phyloP scores from a whole-genome alignment of 2,113 vertebrate species.

The Chaetops frenatus region DNA sequence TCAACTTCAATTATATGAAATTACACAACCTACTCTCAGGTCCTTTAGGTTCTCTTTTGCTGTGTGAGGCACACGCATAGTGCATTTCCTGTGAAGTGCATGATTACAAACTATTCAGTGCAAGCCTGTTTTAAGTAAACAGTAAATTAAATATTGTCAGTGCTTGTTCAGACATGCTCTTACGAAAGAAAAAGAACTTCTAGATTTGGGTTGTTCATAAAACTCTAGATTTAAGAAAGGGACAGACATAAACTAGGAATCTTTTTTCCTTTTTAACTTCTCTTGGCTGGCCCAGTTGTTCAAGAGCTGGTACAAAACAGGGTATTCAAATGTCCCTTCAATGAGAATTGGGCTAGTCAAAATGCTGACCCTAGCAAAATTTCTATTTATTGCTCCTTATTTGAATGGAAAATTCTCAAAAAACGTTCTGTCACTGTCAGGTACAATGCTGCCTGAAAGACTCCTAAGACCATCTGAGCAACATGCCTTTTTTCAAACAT shows the following conservation, averaged over 20 bases:
- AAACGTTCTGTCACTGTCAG: background rate
- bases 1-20: constrained; percentile 65
- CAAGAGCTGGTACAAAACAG: background rate
- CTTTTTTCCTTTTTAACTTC: background rate
- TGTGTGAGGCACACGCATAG: constrained; percentile 33
- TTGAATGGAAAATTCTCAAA: background rate
- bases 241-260: background rate
- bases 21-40: constrained; percentile 65
- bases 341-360: background rate
- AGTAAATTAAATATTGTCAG: constrained; percentile 68
- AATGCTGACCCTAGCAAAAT: constrained; percentile 6
- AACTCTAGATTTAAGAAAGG: constrained; percentile 25
- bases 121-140: constrained; percentile 70
- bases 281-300: background rate
- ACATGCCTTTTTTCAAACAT: background rate
- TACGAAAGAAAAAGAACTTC: constrained; percentile 15
- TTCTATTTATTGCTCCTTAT: background rate
- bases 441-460: background rate
- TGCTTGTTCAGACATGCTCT: constrained; percentile 26
- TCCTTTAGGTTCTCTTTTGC: constrained; percentile 64
- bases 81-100: constrained; percentile 55
- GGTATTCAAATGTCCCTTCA: background rate
- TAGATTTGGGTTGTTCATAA: constrained; percentile 35
- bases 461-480: background rate
- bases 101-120: constrained; percentile 64